These are phyloP conservation scores for Cherax quadricarinatus DNA, from an alignment of 1,140 invertebrate genomes.

Conservation along the genomic window DNA sequence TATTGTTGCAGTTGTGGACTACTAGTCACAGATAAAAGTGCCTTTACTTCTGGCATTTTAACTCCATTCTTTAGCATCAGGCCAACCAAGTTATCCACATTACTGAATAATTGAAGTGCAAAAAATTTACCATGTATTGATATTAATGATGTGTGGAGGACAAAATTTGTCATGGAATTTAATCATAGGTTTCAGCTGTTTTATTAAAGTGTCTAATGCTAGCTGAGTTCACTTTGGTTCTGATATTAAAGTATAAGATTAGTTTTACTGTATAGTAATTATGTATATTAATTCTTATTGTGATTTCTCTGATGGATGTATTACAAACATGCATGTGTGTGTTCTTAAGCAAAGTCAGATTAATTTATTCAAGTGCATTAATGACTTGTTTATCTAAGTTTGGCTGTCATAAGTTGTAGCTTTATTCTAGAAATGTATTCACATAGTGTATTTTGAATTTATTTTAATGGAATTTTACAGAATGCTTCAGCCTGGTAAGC, in stretches of 20 bases:
- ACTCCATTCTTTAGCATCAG: not conserved
- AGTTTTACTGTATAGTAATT: not conserved
- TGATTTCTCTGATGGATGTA: slow-evolving; percentile 5
- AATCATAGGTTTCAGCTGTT: not conserved
- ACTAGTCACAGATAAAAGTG: not conserved
- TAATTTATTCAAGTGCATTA: not conserved
- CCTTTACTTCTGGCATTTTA: not conserved
- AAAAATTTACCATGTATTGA: not conserved
- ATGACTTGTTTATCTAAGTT: not conserved
- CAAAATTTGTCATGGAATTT: not conserved
- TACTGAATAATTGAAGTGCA: not conserved
- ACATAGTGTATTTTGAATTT: not conserved
- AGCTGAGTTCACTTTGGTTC: slow-evolving; percentile 3
- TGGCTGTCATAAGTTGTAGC: not conserved
- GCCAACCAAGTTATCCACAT: not conserved
- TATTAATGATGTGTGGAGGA: not conserved
- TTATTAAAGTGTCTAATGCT: not conserved
- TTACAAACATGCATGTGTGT: not conserved
- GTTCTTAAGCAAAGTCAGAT: not conserved
- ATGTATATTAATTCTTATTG: not conserved
- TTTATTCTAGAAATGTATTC: not conserved
- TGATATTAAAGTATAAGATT: not conserved
- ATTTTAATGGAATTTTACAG: not conserved
- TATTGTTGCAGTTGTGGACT: no score
- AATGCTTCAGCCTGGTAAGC: not conserved